These are phyloP conservation scores for Meloidogyne floridensis DNA, from an alignment of 1,140 invertebrate genomes.

Conservation along the genomic window DNA sequence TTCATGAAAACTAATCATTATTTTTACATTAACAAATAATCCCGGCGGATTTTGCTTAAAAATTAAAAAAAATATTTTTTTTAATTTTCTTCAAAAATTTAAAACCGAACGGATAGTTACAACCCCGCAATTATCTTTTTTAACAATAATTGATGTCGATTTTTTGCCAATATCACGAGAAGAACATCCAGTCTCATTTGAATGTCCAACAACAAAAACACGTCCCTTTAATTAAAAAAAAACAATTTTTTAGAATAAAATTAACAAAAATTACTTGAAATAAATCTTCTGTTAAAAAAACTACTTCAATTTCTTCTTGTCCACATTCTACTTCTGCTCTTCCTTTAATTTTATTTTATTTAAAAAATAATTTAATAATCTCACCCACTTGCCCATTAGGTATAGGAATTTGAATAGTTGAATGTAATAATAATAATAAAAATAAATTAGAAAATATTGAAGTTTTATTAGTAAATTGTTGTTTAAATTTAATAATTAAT, in stretches of 20 bases:
- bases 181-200: slow-evolving; percentile 57
- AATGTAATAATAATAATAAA: neutral
- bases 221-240: slow-evolving; percentile 39
- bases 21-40: slow-evolving; percentile 60
- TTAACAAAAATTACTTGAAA: slow-evolving; percentile 35
- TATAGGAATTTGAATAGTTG: slow-evolving; percentile 50
- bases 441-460: neutral
- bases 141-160: slow-evolving; percentile 58
- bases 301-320: slow-evolving; percentile 61
- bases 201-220: slow-evolving; percentile 60
- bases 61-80: neutral
- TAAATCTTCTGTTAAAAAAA: slow-evolving; percentile 58
- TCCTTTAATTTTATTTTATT: slow-evolving; percentile 38
- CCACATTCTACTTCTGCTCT: slow-evolving; percentile 61
- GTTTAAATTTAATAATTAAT: slow-evolving; percentile 7
- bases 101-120: slow-evolving; percentile 55
- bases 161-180: slow-evolving; percentile 54
- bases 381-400: slow-evolving; percentile 61
- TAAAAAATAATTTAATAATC: slow-evolving; percentile 23
- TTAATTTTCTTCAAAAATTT: neutral
- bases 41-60: slow-evolving; percentile 57
- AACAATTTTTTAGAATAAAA: neutral
- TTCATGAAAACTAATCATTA: slow-evolving; percentile 63
- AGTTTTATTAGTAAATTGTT: neutral
- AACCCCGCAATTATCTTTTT: slow-evolving; percentile 61